Base-by-base conservation (phyloP, 2,113 vertebrate genomes). In the Periophthalmodon schlosseri region DNA sequence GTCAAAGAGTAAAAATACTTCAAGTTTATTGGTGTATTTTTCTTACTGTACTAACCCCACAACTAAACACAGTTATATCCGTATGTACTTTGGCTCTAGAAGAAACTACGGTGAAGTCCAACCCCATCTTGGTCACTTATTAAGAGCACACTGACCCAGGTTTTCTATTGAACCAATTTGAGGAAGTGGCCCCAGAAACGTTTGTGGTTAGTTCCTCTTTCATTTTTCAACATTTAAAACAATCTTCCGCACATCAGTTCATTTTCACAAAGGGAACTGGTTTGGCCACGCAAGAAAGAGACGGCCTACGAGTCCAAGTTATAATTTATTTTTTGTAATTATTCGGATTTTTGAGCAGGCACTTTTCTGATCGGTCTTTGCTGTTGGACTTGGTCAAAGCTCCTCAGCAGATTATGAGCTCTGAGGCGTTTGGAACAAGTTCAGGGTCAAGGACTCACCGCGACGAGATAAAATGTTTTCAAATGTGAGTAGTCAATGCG, bases 361-460 rank as follows among this genome's bases (percentile, higher is more conserved):
- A 44, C 33, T 10, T 68, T 23, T 21, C 47, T 15, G 6, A 66
- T 24, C 66, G n/a, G 89, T 87, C 88, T 84, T 71, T 7, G 84
- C 69, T 76, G 74, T 87, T 90, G 72, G 91, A 93, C 92, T 93
- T 93, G 92, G 92, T 93, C 90, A 88, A 93, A 93, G 92, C 92
- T 93, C 92, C 92, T 92, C 92, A 93, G 92, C 87, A 68, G 84
- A 69, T 77, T 76, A 15, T 71, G 14, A 23, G 74, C 77, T 87
- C 92, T 93, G 92, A 93, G 92, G 92, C 87, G 92, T 91, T 93
- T 91, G 72, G 91, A 93, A 93, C 92, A 93, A 93, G 92, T 91
- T 90, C 83, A 92, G 82, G 87, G 87, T 91, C 82, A 28, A 70
- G 63, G 91, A 82, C 83, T 77, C 46, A 78, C 75, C 11, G 47